Conservation (phyloP, 37 sponge, comb jelly and placozoan genomes). For the Chondrosia reniformis region DNA sequence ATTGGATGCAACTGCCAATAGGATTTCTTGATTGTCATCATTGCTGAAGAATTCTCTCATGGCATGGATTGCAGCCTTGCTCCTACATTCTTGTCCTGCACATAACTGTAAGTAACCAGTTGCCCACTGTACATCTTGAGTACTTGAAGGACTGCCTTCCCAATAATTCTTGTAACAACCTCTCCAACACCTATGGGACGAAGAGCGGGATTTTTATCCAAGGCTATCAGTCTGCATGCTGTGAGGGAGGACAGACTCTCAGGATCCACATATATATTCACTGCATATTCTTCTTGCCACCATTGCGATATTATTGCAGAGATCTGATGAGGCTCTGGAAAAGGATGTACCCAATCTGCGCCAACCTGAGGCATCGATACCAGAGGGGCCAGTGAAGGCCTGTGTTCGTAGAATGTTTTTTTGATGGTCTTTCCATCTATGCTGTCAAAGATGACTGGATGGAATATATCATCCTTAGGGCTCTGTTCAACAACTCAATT, state of each 20-base stretch:
- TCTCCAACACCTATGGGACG: background rate
- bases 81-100: background rate
- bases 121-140: background rate
- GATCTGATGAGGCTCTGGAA: background rate
- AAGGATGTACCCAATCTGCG: background rate
- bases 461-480: background rate
- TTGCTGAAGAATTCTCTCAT: background rate
- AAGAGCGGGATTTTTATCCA: background rate
- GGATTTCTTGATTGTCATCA: background rate
- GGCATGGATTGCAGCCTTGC: slow-evolving; percentile 2
- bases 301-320: background rate
- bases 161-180: background rate
- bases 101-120: background rate
- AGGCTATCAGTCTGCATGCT: no score
- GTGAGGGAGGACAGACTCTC: background rate
- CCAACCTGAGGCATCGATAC: background rate
- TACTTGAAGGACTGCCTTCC: background rate
- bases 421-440: no score
- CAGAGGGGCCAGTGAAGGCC: background rate
- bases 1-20: background rate
- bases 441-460: background rate
- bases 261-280: background rate
- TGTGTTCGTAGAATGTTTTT: background rate
- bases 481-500: background rate
- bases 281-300: background rate